These are phyloP conservation scores for Lophotis ruficrista DNA, from an alignment of 2,113 vertebrate genomes.

Conservation along the genomic window DNA sequence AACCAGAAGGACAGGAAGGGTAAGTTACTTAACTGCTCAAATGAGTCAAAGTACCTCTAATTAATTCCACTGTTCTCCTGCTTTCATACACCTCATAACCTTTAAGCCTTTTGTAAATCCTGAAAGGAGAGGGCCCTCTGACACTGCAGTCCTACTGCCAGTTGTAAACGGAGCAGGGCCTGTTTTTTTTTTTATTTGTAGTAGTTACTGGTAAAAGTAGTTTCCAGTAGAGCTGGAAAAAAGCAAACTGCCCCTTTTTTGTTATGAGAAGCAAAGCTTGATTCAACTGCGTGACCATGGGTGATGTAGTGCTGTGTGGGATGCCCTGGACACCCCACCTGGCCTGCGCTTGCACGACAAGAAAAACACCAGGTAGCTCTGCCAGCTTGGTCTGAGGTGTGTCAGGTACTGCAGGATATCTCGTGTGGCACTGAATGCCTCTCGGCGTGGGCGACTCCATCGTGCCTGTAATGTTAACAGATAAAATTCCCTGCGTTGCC, in stretches of 20 bases:
- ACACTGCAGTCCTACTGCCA: background rate
- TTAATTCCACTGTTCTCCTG: background rate
- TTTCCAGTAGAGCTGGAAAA: background rate
- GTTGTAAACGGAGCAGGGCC: background rate
- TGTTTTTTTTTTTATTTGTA: background rate
- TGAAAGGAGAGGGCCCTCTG: background rate
- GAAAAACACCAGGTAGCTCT: background rate
- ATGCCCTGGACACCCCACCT: background rate
- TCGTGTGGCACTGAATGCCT: background rate
- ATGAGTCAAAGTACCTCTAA: rapidly evolving
- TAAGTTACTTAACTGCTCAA: background rate
- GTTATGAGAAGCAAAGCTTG: background rate
- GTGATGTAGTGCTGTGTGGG: background rate
- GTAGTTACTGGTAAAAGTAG: background rate
- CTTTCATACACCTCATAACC: background rate
- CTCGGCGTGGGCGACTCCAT: background rate
- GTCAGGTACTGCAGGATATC: background rate
- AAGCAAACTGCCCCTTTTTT: background rate
- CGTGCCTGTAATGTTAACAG: background rate
- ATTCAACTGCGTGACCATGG: rapidly evolving
- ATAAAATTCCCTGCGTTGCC: no score
- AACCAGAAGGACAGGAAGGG: constrained; percentile 80
- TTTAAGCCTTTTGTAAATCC: background rate
- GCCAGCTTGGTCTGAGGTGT: background rate
- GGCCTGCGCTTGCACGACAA: background rate